phyloP scores from a whole-genome alignment of 2,888 invertebrate species.

The Cosmorhoe ocellata region DNA sequence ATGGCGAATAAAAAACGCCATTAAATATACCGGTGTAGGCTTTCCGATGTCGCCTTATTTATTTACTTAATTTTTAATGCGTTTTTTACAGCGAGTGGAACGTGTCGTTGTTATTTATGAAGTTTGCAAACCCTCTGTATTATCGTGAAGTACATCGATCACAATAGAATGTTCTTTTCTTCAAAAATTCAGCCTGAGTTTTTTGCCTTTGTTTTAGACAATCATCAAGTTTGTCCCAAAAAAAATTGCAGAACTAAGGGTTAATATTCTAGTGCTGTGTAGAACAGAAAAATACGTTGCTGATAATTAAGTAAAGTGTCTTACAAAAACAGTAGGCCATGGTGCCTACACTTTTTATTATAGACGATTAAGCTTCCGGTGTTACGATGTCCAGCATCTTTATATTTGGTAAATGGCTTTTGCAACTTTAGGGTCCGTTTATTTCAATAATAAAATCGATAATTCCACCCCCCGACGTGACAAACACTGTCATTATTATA shows the following conservation, averaged over 20 bases:
- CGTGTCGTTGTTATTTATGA: slow-evolving; percentile 22
- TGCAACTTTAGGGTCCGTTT: slow-evolving; percentile 35
- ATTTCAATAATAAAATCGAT: slow-evolving; percentile 47
- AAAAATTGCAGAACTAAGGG: no score
- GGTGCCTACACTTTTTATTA: background rate
- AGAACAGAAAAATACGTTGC: no score
- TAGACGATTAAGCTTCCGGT: slow-evolving; percentile 16
- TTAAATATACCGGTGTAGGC: slow-evolving; percentile 48
- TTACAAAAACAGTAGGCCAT: background rate
- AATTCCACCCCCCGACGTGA: slow-evolving; percentile 34
- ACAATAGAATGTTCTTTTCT: background rate
- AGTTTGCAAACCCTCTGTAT: background rate
- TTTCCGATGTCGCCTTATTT: slow-evolving; percentile 30
- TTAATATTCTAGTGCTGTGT: no score
- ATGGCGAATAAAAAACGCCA: slow-evolving; percentile 48
- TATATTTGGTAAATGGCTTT: slow-evolving; percentile 44
- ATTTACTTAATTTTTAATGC: slow-evolving; percentile 36
- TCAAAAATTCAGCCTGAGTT: no score
- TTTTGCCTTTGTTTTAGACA: no score
- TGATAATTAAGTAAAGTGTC: no score
- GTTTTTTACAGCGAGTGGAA: slow-evolving; percentile 29
- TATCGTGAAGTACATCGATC: background rate
- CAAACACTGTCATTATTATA: slow-evolving; percentile 30
- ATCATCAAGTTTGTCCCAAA: no score
- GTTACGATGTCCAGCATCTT: slow-evolving; percentile 38